Evolutionary conservation across 2,113 vertebrate species (phyloP), one percentile per base, ranked within the genome.

Genomic region (Girardinichthys multiradiatus): DNA sequence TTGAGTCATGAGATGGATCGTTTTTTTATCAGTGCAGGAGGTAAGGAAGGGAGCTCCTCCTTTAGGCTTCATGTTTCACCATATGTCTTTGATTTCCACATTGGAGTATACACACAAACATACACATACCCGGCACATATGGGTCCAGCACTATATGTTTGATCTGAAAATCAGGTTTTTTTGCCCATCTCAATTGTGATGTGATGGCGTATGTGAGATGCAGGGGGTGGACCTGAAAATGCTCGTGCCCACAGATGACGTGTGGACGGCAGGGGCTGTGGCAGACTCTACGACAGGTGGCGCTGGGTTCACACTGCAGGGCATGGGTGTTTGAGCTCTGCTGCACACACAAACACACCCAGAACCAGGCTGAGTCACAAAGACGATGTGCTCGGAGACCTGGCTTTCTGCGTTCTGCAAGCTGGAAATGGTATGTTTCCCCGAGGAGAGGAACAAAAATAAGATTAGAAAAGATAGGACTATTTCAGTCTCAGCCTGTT

Each of bases 231-330:
- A 24, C 73, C 74, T 45, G 17, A 48, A 72, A 77, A 68, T 64
- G 71, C 77, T 75, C 4, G 24, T 82, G 77, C 73, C 70, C 78
- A 87, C 87, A 84, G 70, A 88, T 87, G 88, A 91, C 64, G 77
- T 76, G 79, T 70, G 72, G 62, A 76, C 81, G 76, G 79, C 78
- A 82, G 63, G 73, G 77, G 76, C 83, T 85, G 72, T 74, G 79
- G 80, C 93, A 94, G 88, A 90, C 87, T 77, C 87, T 82, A 84
- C 81, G 62, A 92, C 94, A 95, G 92, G 92, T 94, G 93, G 93
- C 79, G 70, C 83, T 84, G 83, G 87, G 88, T 90, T 91, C 85
- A 90, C 86, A 62, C 92, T 91, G 91, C 87, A 84, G 87, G 84
- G 45, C 79, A 91, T 93, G 93, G 92, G 93, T 93, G 92, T 87